phyloP scores from a whole-genome alignment of 1,140 invertebrate genomes.

The Listronotus oregonensis region DNA sequence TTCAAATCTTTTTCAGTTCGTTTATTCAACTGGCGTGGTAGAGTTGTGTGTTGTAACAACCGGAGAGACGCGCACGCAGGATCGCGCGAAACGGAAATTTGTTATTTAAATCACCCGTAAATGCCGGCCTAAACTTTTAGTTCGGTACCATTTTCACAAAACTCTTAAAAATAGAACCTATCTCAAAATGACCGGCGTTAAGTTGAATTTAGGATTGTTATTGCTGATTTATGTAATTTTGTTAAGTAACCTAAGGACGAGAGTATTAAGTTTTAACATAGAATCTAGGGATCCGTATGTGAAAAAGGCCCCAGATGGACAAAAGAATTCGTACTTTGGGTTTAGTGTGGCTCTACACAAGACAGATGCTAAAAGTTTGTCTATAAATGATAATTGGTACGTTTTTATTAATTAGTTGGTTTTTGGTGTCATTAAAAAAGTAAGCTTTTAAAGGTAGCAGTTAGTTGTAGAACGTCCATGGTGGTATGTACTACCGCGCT shows the following conservation, averaged over 20 bases:
- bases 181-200: slow-evolving; percentile 5
- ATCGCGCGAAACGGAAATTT: slow-evolving; percentile 2
- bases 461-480: too few relatives aligned
- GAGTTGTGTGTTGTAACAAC: not conserved
- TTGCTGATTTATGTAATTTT: slow-evolving; percentile 14
- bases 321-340: slow-evolving; percentile 42
- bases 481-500: too few relatives aligned
- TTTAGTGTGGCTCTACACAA: slow-evolving; percentile 44
- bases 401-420: slow-evolving; percentile 16
- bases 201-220: not conserved
- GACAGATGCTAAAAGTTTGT: slow-evolving; percentile 17
- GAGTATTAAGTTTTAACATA: slow-evolving; percentile 42
- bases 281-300: slow-evolving; percentile 42
- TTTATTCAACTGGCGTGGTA: not conserved
- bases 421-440: too few relatives aligned
- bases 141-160: slow-evolving; percentile 2
- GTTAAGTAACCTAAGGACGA: slow-evolving; percentile 13
- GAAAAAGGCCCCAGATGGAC: slow-evolving; percentile 33
- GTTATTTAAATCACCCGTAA: not conserved
- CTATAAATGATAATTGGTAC: slow-evolving; percentile 37
- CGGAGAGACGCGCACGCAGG: not conserved
- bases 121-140: not conserved
- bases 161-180: slow-evolving; percentile 3
- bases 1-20: slow-evolving; percentile 10
- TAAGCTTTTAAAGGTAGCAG: too few relatives aligned